phyloP scores from a whole-genome alignment of 2,797 vertebrate genomes.

The Xenops minutus region DNA sequence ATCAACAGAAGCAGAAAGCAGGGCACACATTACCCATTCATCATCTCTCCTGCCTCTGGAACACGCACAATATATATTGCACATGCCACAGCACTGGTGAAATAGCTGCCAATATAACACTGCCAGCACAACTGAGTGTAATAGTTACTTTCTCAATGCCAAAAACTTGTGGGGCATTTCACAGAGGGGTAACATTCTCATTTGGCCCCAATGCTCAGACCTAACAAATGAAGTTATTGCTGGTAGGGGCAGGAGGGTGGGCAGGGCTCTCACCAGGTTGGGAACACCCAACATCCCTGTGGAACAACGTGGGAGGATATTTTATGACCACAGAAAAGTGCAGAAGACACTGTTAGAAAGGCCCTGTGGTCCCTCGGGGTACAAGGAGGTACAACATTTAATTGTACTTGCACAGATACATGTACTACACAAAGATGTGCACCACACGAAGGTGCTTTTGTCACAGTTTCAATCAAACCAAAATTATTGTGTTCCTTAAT shows the following conservation, averaged over 20 bases:
- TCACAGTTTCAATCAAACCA: not conserved
- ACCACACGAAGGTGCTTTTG: not conserved
- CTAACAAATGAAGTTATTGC: not conserved
- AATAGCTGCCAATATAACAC: not conserved
- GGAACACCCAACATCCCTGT: not conserved
- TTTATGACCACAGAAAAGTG: fast-evolving
- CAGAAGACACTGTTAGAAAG: fast-evolving
- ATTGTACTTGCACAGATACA: not conserved
- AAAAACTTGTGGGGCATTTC: not conserved
- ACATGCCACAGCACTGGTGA: conserved; percentile 2
- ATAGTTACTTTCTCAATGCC: not conserved
- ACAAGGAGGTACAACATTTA: not conserved
- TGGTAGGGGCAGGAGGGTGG: not conserved
- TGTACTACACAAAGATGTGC: not conserved
- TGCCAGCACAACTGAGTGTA: not conserved
- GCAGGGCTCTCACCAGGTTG: fast-evolving
- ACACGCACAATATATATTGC: not conserved
- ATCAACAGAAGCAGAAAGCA: conserved; percentile 53
- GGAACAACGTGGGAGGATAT: not conserved
- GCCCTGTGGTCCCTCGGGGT: no score
- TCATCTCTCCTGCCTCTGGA: conserved; percentile 37
- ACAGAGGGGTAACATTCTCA: fast-evolving
- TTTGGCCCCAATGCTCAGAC: not conserved
- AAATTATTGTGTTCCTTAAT: not conserved
- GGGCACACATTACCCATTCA: conserved; percentile 40